These are phyloP conservation scores for Struthio camelus DNA, from an alignment of 2,113 vertebrate species.

Conservation along the genomic window DNA sequence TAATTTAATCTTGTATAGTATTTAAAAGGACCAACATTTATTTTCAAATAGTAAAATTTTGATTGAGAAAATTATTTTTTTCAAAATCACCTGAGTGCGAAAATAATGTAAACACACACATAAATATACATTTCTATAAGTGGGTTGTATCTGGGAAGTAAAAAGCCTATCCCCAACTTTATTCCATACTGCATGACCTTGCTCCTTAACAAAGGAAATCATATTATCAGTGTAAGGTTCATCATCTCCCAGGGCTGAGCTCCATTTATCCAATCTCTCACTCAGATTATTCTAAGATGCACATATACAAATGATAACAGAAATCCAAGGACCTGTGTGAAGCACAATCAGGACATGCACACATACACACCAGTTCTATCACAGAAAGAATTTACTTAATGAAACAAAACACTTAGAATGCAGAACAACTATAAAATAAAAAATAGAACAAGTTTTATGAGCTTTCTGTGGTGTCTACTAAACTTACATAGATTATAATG, in stretches of 20 bases:
- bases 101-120: background rate
- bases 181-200: background rate
- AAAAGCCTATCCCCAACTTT: background rate
- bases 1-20: background rate
- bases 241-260: background rate
- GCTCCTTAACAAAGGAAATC: background rate
- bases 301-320: background rate
- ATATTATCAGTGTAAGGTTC: background rate
- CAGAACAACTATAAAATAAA: background rate
- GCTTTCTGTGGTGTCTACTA: background rate
- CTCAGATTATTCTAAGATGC: background rate
- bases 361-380: rapidly evolving
- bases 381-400: background rate
- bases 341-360: background rate
- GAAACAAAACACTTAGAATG: background rate
- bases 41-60: background rate
- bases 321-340: background rate
- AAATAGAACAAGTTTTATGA: background rate
- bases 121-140: background rate
- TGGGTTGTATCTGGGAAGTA: background rate
- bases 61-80: background rate
- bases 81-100: background rate
- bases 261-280: background rate
- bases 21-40: background rate
- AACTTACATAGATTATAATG: background rate